Conservation (phyloP, 1,140 invertebrate species). For the Drosophila jambulina region DNA sequence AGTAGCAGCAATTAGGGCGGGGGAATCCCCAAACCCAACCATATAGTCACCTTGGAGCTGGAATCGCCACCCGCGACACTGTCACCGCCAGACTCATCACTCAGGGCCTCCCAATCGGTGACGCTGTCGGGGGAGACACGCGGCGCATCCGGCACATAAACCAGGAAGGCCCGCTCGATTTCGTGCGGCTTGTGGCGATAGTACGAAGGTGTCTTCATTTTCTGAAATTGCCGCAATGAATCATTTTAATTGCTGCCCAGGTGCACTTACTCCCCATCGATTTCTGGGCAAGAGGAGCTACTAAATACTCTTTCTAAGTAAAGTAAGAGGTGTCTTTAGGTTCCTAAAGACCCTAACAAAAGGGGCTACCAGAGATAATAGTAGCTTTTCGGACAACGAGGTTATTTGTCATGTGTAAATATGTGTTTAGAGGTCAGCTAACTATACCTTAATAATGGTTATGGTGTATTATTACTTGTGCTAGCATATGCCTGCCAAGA, state of each 20-base stretch:
- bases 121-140: conserved; percentile 89
- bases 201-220: conserved; percentile 92
- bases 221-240: conserved; percentile 86
- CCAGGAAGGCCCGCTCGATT: conserved; percentile 89
- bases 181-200: conserved; percentile 91
- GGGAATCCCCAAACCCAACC: neutral
- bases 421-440: conserved; percentile 4
- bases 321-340: neutral
- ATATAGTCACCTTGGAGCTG: conserved; percentile 53
- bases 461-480: conserved; percentile 3
- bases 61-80: conserved; percentile 46
- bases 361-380: neutral
- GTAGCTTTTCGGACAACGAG: neutral
- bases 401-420: conserved; percentile 12
- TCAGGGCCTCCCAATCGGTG: conserved; percentile 89
- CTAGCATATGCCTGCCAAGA: conserved; percentile 6
- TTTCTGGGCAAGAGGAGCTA: neutral
- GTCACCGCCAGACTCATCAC: conserved; percentile 65
- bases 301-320: neutral
- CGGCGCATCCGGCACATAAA: conserved; percentile 91
- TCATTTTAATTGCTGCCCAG: conserved; percentile 60
- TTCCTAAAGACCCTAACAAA: neutral
- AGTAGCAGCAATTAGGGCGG: neutral
- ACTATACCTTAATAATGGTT: conserved; percentile 1
- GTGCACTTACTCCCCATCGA: neutral